phyloP scores from a whole-genome alignment of 2,113 vertebrate genomes.

The Oryctolagus cuniculus region DNA sequence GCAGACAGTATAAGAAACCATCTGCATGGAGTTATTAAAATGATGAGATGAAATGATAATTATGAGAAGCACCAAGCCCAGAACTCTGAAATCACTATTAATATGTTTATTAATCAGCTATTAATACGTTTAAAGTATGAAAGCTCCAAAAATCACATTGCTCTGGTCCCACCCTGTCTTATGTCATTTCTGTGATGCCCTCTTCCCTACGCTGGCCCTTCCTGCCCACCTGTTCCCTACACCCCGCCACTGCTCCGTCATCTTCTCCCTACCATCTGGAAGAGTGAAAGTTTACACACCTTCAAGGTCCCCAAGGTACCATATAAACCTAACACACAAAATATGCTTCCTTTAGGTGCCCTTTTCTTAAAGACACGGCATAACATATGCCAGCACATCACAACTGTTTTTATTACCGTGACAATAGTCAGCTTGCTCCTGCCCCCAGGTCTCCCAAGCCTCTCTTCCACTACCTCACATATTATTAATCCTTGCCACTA shows the following conservation, averaged over 20 bases:
- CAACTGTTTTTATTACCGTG: not conserved
- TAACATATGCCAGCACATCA: not conserved
- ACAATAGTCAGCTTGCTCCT: not conserved
- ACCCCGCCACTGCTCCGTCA: not conserved
- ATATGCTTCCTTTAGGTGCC: not conserved
- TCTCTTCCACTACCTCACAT: not conserved
- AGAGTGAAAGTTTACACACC: not conserved
- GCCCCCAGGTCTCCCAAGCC: not conserved
- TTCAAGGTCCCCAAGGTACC: not conserved
- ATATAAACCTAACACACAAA: not conserved
- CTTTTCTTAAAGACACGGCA: conserved; percentile 12
- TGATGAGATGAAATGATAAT: not conserved
- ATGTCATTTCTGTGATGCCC: no score
- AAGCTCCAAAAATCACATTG: not conserved
- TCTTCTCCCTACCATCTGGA: not conserved
- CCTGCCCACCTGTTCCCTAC: no score
- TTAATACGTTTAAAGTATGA: not conserved
- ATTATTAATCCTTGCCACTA: not conserved
- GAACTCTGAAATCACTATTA: not conserved
- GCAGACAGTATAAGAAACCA: not conserved
- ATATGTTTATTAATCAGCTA: not conserved
- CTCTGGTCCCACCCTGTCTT: not conserved
- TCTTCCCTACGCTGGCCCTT: not conserved
- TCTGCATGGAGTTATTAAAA: not conserved
- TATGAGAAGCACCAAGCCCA: not conserved